Conservation (phyloP, 2,797 vertebrate genomes). For the Simalia tracyae region DNA sequence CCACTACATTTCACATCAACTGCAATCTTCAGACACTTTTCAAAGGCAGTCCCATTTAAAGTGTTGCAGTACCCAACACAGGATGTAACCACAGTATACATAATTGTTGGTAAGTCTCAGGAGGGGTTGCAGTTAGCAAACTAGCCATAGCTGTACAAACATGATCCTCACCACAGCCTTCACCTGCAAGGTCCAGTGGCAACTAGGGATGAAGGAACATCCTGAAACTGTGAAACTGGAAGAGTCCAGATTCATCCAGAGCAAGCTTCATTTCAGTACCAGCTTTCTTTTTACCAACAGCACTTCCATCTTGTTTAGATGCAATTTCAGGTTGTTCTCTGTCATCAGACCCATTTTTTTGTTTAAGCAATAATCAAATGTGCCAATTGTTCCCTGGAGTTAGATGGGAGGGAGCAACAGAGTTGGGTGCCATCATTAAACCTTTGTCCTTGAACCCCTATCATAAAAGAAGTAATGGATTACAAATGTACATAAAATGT, state of each 20-base stretch:
- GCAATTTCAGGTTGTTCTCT: background rate
- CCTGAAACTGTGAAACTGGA: background rate
- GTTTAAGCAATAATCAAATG: background rate
- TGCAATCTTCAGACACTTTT: background rate
- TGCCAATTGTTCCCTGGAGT: no score
- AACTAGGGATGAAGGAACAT: background rate
- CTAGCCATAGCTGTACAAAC: background rate
- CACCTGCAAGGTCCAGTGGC: background rate
- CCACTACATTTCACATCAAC: background rate
- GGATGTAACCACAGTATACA: background rate
- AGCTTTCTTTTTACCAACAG: background rate
- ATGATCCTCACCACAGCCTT: background rate
- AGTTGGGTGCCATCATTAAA: no score
- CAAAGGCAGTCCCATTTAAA: background rate
- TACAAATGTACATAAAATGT: no score
- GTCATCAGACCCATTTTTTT: background rate
- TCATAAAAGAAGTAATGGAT: no score
- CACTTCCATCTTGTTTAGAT: background rate
- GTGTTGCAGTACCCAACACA: background rate
- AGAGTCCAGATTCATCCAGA: background rate
- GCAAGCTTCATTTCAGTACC: background rate
- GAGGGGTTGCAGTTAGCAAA: background rate
- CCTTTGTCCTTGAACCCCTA: no score
- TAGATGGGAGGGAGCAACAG: no score
- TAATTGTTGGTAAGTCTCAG: background rate